Evolutionary conservation across 2,888 invertebrate species (phyloP), one percentile per base, ranked within the genome.

Genomic region (Ctena decussata): DNA sequence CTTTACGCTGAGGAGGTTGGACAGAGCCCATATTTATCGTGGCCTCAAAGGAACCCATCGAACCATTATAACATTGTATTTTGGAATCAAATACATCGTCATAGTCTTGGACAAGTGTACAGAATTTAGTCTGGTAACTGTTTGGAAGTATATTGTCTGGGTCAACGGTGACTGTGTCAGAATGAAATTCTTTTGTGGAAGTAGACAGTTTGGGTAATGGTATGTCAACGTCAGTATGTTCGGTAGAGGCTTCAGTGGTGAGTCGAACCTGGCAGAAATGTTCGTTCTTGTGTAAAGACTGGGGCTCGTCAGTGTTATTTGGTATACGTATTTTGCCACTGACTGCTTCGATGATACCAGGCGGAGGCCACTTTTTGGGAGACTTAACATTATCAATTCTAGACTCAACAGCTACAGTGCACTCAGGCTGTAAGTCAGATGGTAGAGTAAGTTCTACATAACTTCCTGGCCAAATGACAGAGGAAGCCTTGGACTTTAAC

Each of bases 381-480:
- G 21, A 27, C 8, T 70, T 65, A 15, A 21, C 8, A 41, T 41
- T 65, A 15, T 39, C 57, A 49, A 21, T 24, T 39, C 80, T 75
- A 18, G 80, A 77, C 57, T 86, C 84, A 30, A 89, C 32, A 32
- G 81, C 69, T n/a, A 81, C 30, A 2, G 49, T 46, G 6, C 44
- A 27, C 32, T 85, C 83, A 0, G 60, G 32, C 1, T 35, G 15
- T 69, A 82, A 24, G 5, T 80, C 86, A 6, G 39, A 21, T 30
- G 81, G 78, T 5, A 85, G 32, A 18, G 21, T 65, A 5, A 90
- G 27, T 70, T 89, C 85, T 21, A 85, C 46, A 37, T 46, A 87
- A 11, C 80, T 57, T 0, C 90, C 87, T n/a, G 89, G 89, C 84
- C 83, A 87, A 3, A 85, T 53, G 1, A 78, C 57, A 0, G 79